phyloP scores from a whole-genome alignment of 2,113 vertebrate genomes.

The Dicrurus megarhynchus region DNA sequence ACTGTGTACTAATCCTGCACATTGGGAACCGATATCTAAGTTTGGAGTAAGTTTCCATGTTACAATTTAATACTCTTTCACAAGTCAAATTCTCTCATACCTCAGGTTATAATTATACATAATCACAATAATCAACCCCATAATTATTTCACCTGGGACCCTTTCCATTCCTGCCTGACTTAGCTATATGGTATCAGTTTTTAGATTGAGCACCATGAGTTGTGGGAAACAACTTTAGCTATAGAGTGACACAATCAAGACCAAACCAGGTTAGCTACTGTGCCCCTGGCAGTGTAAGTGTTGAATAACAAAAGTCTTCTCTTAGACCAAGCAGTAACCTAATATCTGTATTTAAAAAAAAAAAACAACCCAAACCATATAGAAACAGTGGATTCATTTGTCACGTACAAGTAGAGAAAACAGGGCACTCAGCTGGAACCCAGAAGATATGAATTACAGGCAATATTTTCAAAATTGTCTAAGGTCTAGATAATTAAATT shows the following conservation, averaged over 20 bases:
- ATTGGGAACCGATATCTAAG: neutral
- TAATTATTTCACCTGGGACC: neutral
- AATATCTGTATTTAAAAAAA: neutral
- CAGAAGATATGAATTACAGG: neutral
- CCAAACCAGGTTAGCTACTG: neutral
- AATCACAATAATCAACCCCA: neutral
- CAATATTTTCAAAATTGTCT: slow-evolving; percentile 16
- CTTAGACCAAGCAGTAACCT: neutral
- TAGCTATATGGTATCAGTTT: neutral
- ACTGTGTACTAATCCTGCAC: neutral
- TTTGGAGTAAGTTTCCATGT: neutral
- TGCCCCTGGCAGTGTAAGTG: neutral
- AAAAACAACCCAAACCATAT: neutral
- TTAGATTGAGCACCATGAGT: neutral
- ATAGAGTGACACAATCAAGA: neutral
- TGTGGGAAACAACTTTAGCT: neutral
- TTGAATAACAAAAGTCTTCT: neutral
- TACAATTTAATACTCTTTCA: neutral
- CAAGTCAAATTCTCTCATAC: neutral
- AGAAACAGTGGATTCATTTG: neutral
- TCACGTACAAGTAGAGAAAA: neutral
- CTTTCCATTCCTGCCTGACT: neutral
- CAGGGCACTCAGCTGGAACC: neutral
- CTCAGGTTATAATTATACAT: neutral
- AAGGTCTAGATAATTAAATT: slow-evolving; percentile 4